Conservation (phyloP, 2,113 vertebrate genomes). For the Zeus faber region DNA sequence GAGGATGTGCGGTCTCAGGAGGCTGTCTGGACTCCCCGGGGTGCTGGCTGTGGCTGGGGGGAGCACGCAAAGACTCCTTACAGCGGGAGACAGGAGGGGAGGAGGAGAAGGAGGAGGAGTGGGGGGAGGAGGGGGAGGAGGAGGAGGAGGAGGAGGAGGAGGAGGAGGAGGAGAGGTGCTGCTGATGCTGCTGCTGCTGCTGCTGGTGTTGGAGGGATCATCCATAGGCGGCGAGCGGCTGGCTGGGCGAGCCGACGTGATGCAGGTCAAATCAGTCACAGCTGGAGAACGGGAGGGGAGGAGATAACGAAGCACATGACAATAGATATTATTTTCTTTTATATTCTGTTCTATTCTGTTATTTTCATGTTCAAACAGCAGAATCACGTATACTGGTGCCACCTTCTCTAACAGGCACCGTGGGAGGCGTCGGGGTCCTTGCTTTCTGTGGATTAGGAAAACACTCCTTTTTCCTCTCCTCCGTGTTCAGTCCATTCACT, state of each 20-base stretch:
- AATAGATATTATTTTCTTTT: background rate
- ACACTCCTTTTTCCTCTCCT: slow-evolving; percentile 76
- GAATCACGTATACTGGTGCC: slow-evolving; percentile 72
- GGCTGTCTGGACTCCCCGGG: slow-evolving; percentile 76
- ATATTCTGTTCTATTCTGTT: background rate
- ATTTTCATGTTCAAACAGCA: background rate
- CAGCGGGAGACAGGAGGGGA: slow-evolving; percentile 81
- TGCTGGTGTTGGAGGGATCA: slow-evolving; percentile 72
- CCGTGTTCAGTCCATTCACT: slow-evolving; percentile 77
- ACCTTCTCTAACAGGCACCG: slow-evolving; percentile 73
- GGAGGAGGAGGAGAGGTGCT: no score
- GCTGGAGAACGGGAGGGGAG: slow-evolving; percentile 14
- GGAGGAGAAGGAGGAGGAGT: slow-evolving; percentile 65
- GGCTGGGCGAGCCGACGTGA: slow-evolving; percentile 78
- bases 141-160: no score
- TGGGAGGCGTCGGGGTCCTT: slow-evolving; percentile 71
- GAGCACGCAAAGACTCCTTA: slow-evolving; percentile 75
- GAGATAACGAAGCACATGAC: background rate
- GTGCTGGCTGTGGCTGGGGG: slow-evolving; percentile 73
- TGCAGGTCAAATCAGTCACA: slow-evolving; percentile 59
- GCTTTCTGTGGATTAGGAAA: slow-evolving; percentile 67
- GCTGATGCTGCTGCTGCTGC: no score
- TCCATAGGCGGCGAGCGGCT: slow-evolving; percentile 81
- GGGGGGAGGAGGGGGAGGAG: slow-evolving; percentile 64
- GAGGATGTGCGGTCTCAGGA: slow-evolving; percentile 86